Base-by-base conservation (phyloP, 2,797 vertebrate genomes). In the Cephalopachus bancanus region DNA sequence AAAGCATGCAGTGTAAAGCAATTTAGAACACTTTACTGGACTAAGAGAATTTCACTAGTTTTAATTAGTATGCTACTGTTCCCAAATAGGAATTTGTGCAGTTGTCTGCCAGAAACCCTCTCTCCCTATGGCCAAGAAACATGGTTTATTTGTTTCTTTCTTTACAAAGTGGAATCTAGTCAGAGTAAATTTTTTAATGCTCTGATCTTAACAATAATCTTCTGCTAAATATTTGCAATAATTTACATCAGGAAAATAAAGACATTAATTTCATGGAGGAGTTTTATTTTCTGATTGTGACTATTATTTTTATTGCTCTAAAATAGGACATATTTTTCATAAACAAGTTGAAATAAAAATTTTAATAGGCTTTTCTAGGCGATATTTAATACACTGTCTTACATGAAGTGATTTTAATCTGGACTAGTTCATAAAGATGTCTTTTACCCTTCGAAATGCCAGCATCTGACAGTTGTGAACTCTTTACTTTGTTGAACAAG, bases 401-500 rank as follows among this genome's bases (percentile, higher is more conserved):
- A 78, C 60, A 75, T 22, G 37, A 74, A 72, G 74, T 91, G 64
- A 84, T 79, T 64, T 90, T 65, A 88, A 33, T 88, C n/a, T 22
- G 90, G n/a, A 78, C n/a, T 92, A 62, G 86, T 88, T 93, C 30
- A 94, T 93, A 86, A 96, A 94, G 92, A 96, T 83, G 55, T 96
- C 49, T 94, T 92, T 96, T 76, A 71, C 51, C 64, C 51, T 95
- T 91, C 2, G 3, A 96, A 96, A 96, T 97, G 89, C 80, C 84
- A 97, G 62, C 6, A 1, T n/a, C 84, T 95, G 96, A 90, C 76
- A 97, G 92, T 57, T 83, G 69, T 79, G 81, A 95, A 92, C 78
- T 85, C 71, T 76, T 92, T 86, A 88, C 84, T 97, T 95, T 93
- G 96, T 92, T 85, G 74, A 97, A 96, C 69, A 97, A 95, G 91